These are phyloP conservation scores for Callaeas wilsoni DNA, from an alignment of 2,113 vertebrate genomes.

Conservation along the genomic window DNA sequence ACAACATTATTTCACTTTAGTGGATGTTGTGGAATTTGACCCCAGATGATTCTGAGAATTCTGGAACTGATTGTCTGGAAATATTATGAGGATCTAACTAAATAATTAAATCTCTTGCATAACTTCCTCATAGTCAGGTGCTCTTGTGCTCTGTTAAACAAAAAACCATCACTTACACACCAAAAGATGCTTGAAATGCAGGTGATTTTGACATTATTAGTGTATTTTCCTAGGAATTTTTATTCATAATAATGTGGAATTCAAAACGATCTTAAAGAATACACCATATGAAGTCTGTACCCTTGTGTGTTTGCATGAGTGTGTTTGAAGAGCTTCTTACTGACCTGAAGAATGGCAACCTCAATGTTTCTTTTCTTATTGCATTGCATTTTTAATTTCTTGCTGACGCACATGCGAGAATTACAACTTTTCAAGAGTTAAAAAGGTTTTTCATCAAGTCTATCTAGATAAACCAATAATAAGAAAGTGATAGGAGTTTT, in stretches of 20 bases:
- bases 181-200: not conserved
- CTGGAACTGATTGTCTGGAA: not conserved
- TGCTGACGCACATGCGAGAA: not conserved
- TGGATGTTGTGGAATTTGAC: not conserved
- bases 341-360: not conserved
- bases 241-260: not conserved
- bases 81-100: not conserved
- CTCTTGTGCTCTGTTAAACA: not conserved
- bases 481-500: not conserved
- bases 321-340: not conserved
- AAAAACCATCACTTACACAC: rapidly evolving
- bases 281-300: not conserved
- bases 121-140: not conserved
- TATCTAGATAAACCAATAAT: not conserved
- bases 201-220: not conserved
- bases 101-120: not conserved
- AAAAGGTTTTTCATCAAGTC: not conserved
- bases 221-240: not conserved
- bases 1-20: not conserved
- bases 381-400: not conserved
- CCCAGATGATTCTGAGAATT: not conserved
- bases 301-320: not conserved
- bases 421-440: not conserved
- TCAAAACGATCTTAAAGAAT: not conserved
- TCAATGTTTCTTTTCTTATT: not conserved